These are phyloP conservation scores for Phytoseiulus persimilis DNA, from an alignment of 2,888 invertebrate genomes.

Conservation along the genomic window DNA sequence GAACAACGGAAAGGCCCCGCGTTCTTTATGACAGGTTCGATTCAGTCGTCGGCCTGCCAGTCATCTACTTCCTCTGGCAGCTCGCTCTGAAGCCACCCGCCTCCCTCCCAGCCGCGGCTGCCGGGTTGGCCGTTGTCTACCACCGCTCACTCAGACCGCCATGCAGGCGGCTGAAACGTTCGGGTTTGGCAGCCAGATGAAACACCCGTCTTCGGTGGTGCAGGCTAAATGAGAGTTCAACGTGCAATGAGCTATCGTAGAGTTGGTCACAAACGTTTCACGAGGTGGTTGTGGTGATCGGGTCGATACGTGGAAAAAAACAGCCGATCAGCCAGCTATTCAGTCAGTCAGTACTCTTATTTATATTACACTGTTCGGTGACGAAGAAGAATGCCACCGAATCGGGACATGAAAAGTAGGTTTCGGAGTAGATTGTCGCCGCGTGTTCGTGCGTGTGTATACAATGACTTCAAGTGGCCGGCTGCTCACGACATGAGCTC, in stretches of 20 bases:
- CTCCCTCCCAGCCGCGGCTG: not conserved
- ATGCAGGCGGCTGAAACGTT: not conserved
- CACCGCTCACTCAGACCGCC: not conserved
- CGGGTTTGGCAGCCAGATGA: not conserved
- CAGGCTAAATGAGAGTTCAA: not conserved
- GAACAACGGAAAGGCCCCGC: not conserved
- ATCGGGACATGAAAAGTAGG: not conserved
- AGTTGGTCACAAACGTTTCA: not conserved
- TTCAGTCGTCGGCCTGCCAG: not conserved
- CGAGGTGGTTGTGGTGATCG: not conserved
- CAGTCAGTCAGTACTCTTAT: not conserved
- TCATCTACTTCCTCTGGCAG: not conserved
- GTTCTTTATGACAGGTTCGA: not conserved
- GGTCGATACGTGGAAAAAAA: not conserved
- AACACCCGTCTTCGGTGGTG: not conserved
- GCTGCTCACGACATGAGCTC: too few relatives aligned
- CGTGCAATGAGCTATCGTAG: not conserved
- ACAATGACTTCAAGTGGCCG: not conserved
- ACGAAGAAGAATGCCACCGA: not conserved
- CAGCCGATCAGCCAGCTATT: not conserved
- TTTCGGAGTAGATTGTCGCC: not conserved
- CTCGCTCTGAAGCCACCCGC: not conserved
- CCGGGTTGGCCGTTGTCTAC: not conserved
- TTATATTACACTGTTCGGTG: not conserved
- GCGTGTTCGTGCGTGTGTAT: not conserved